These are phyloP conservation scores for Diprion similis DNA, from an alignment of 1,140 invertebrate genomes.

Conservation along the genomic window DNA sequence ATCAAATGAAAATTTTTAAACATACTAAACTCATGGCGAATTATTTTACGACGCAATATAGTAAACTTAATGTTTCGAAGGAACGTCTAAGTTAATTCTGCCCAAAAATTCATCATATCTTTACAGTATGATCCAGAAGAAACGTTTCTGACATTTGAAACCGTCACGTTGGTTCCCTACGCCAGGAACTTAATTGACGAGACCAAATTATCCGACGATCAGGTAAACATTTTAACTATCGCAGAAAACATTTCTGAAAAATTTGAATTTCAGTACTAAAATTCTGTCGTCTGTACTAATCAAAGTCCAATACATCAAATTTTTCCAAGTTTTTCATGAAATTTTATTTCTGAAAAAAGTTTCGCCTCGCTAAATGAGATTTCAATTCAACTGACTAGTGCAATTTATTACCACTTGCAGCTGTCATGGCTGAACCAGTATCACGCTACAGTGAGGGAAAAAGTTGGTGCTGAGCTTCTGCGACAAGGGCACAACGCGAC, in stretches of 20 bases:
- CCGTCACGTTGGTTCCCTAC: conserved; percentile 74
- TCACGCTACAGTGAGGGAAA: conserved; percentile 43
- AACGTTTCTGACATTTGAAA: conserved; percentile 67
- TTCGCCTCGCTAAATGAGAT: too few species aligned
- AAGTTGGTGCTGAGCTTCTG: conserved; percentile 51
- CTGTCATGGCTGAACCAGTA: conserved; percentile 57
- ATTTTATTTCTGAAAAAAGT: neutral
- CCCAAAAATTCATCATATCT: conserved; percentile 17
- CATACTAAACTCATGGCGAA: too few species aligned
- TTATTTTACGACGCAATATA: too few species aligned
- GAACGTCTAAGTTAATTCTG: neutral
- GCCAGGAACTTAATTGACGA: conserved; percentile 70
- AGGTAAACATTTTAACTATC: conserved; percentile 37
- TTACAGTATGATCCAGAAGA: conserved; percentile 46
- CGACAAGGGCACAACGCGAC: conserved; percentile 40
- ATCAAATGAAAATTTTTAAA: too few species aligned
- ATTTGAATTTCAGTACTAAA: neutral
- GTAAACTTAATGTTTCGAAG: too few species aligned
- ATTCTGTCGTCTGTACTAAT: too few species aligned
- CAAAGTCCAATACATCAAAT: neutral
- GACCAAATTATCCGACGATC: conserved; percentile 59
- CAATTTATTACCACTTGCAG: conserved; percentile 36
- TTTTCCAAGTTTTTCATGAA: neutral
- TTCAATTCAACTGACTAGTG: too few species aligned
- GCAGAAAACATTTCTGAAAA: conserved; percentile 18